phyloP scores from a whole-genome alignment of 2,888 invertebrate species.

The Acanthococcus lagerstroemiae region DNA sequence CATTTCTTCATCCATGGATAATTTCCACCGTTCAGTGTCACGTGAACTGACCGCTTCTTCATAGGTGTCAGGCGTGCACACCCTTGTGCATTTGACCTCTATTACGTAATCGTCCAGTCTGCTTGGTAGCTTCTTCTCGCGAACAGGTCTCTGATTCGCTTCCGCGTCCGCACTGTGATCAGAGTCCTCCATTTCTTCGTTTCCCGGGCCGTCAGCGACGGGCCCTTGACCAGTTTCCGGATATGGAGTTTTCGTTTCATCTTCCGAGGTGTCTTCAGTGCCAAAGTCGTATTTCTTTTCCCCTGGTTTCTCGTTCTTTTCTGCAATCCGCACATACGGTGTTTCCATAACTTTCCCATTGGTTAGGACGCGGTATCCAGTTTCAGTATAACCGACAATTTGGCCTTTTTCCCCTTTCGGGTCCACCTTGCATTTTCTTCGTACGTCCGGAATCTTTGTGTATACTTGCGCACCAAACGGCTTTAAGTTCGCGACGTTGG shows the following conservation, averaged over 20 bases:
- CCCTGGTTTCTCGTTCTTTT: background rate
- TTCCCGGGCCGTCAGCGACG: background rate
- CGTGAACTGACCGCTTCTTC: background rate
- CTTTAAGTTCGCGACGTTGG: conserved; percentile 33
- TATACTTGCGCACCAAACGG: conserved; percentile 35
- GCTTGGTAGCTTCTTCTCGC: background rate
- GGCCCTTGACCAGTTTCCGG: background rate
- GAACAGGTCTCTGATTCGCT: background rate
- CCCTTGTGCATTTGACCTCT: background rate
- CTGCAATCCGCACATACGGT: background rate
- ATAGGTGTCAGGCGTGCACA: background rate
- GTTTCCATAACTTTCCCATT: background rate
- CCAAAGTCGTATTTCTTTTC: background rate
- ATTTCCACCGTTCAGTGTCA: too few relatives aligned
- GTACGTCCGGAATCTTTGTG: conserved; percentile 34
- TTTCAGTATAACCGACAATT: background rate
- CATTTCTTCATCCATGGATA: too few relatives aligned
- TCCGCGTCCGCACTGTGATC: background rate
- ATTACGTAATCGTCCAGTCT: background rate
- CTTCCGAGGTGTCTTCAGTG: background rate
- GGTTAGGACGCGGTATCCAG: background rate
- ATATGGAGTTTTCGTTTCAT: background rate
- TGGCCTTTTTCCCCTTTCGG: background rate
- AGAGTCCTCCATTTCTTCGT: background rate
- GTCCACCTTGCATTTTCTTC: conserved; percentile 22